Conservation (phyloP, 1,140 invertebrate species). For the Kradibia gibbosae region DNA sequence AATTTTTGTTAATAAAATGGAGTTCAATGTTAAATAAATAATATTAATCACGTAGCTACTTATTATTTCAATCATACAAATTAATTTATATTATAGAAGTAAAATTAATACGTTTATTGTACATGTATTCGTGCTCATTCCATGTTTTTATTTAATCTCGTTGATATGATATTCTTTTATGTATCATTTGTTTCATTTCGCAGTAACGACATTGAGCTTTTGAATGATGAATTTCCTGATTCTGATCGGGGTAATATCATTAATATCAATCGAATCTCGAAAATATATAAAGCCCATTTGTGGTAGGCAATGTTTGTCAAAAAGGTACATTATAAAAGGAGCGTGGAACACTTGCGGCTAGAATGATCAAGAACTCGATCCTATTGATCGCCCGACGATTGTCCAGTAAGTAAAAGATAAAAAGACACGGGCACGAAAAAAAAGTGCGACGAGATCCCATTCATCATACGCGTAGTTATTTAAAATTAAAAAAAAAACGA, state of each 20-base stretch:
- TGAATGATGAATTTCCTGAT: neutral
- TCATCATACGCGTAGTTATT: slow-evolving; percentile 12
- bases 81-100: no score
- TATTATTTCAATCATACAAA: no score
- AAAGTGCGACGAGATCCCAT: slow-evolving; percentile 20
- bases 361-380: slow-evolving; percentile 38
- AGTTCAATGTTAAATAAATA: no score
- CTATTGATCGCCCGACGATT: slow-evolving; percentile 25
- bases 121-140: no score
- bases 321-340: neutral
- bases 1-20: no score
- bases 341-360: neutral
- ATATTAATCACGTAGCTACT: no score
- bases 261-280: neutral
- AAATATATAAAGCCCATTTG: neutral
- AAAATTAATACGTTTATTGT: no score
- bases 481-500: slow-evolving; percentile 8
- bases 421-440: neutral
- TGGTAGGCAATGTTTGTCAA: neutral
- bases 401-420: slow-evolving; percentile 26
- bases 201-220: neutral
- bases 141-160: no score
- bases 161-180: no score
- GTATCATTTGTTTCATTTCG: no score
- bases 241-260: neutral